A percentile compares a stretch with the other conserved stretches of the same genome.
Conservation (phyloP, 2,797 vertebrate species). For the Clamator glandarius region DNA sequence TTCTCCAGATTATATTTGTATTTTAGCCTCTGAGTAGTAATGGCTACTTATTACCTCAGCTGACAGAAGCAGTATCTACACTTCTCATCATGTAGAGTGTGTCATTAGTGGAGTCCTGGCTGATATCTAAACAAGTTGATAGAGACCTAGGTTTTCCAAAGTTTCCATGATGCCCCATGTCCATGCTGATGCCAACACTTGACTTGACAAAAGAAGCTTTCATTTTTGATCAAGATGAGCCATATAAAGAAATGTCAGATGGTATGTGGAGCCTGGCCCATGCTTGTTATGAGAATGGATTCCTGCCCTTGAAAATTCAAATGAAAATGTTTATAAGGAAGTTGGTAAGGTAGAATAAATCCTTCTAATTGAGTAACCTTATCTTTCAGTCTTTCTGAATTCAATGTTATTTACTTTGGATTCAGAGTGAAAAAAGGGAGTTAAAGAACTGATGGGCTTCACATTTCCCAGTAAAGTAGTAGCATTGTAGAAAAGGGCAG, state of each 20-base stretch:
- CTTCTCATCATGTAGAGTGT: background rate
- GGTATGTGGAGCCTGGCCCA: background rate
- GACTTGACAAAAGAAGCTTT: slow-evolving; percentile 21
- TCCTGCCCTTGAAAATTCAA: slow-evolving; percentile 38
- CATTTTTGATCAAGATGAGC: background rate
- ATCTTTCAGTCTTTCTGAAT: slow-evolving; percentile 51
- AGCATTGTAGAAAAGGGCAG: slow-evolving; percentile 42
- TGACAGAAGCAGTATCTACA: background rate
- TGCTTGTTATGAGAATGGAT: slow-evolving; percentile 7
- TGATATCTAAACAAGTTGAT: background rate
- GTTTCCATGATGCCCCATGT: accelerated
- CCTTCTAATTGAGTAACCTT: slow-evolving; percentile 48
- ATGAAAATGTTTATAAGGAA: slow-evolving; percentile 63
- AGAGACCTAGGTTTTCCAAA: background rate
- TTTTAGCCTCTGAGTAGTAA: background rate
- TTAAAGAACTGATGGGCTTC: slow-evolving; percentile 18
- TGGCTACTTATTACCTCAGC: background rate
- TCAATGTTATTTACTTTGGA: slow-evolving; percentile 59
- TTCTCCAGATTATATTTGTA: background rate
- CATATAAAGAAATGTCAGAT: slow-evolving; percentile 21
- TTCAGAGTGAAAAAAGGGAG: slow-evolving; percentile 15
- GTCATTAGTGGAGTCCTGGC: background rate
- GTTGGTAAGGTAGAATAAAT: slow-evolving; percentile 56
- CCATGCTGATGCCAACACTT: background rate
- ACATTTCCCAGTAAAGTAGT: slow-evolving; percentile 45